Base-by-base conservation (phyloP, 2,113 vertebrate species). In the Jaculus jaculus region DNA sequence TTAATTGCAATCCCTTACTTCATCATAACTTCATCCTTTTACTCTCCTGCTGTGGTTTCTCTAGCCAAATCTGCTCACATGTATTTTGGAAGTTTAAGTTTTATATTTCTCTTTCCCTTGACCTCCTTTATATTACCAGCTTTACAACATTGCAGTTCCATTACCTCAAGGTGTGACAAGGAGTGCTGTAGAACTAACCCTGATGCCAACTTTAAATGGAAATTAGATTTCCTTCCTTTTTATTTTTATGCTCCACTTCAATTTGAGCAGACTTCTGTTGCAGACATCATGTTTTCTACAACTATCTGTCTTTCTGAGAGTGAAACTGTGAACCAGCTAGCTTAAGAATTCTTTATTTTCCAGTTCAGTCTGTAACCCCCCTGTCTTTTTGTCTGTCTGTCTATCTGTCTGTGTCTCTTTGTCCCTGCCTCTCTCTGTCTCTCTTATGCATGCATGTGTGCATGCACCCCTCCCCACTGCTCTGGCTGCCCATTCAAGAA, bases 31-130 rank as follows among this genome's bases (percentile, higher is more conserved):
- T 0, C 2, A 42, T 63, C 86, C 60, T 83, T 54, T 24, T 32
- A 4, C 58, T 93, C 87, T 75, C 68, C 88, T 90, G 32, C 93
- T n/a, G 63, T 39, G 6, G 42, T 17, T 95, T 83, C 80, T 96
- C 69, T 93, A 93, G 81, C 90, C 72, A 85, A 16, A 61, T 90
- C 2, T 6, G 72, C 81, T 94, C 87, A 68, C 54, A 60, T 75
- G 82, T 82, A n/a, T 95, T 77, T 68, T 87, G 54, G 79, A 73
- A 96, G 90, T 84, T 87, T 89, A 66, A 89, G 73, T 90, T 96
- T 94, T 96, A 37, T 91, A 89, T 96, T 96, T 92, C 74, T 82
- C 42, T 94, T 91, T 74, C 87, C 84, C 75, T 85, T 92, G 93
- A 91, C 85, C 89, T 89, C 83, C 39, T 95, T 92, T 77, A 89